A percentile compares a stretch with the other conserved stretches of the same genome.
Evolutionary conservation across 2,888 invertebrate species (phyloP).

Genomic region (Caenorhabditis doughertyi): DNA sequence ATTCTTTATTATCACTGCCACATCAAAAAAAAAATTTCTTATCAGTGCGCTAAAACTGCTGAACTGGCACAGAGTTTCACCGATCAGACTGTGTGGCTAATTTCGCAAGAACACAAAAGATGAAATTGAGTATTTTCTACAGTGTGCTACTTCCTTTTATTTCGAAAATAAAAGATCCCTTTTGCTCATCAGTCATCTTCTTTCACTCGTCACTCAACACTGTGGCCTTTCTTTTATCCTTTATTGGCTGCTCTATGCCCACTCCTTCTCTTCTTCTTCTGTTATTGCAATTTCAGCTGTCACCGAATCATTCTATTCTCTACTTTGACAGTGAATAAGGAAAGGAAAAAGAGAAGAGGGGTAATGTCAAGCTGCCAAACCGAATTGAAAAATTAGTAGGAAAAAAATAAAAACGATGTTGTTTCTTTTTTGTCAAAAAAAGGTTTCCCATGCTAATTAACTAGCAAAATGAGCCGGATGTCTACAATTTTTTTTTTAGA

Average conservation of each 20-base stretch:
- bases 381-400: conserved; percentile 42
- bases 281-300: conserved; percentile 68
- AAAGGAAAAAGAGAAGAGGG: conserved; percentile 6
- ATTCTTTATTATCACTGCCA: conserved; percentile 15
- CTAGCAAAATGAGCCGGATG: neutral
- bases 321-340: conserved; percentile 52
- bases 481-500: neutral
- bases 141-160: conserved; percentile 8
- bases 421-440: neutral
- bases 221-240: conserved; percentile 59
- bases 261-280: conserved; percentile 46
- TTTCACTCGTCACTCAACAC: conserved; percentile 65
- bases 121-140: conserved; percentile 5
- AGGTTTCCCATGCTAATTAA: too few relatives aligned
- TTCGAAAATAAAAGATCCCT: conserved; percentile 30
- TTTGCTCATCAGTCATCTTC: conserved; percentile 61
- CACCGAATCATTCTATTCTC: conserved; percentile 60
- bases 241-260: conserved; percentile 57
- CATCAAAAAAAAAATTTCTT: conserved; percentile 4
- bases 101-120: conserved; percentile 11
- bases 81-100: conserved; percentile 8
- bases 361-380: conserved; percentile 56
- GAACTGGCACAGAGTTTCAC: conserved; percentile 36
- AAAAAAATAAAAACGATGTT: neutral
- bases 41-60: conserved; percentile 18